Evolutionary conservation across 2,797 vertebrate genomes (phyloP), one percentile per base, ranked within the genome.

Genomic region (Chelonia mydas): DNA sequence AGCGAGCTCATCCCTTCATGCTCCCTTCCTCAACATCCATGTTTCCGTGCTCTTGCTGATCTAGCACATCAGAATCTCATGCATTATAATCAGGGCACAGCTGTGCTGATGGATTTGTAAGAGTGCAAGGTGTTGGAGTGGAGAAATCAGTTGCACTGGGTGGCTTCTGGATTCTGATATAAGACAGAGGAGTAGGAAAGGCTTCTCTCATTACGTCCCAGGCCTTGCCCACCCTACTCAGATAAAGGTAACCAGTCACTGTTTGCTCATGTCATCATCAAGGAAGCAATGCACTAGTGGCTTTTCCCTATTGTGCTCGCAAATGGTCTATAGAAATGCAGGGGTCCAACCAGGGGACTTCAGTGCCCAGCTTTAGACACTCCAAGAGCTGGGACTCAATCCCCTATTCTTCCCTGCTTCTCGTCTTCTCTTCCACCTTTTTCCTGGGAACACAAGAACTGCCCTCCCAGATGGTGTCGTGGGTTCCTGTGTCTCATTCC

Each of bases 71-170:
- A 83, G 61, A 81, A 87, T 68, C 55, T 65, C 12, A 50, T 37
- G 55, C 74, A 37, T 5, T 94, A 83, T 37, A 50, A 49, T 9
- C 3, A 1, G 68, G 57, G 37, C 51, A 55, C 65, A 86, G 87
- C 83, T 80, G 25, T 12, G 19, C 45, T 0, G 0, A 37, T 0
- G 0, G 16, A 11, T 51, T 37, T 61, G 27, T 23, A 54, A 51
- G n/a, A 76, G 92, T 79, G 84, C 0, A 0, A 8, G 54, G 11
- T 3, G 85, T 83, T 53, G 37, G 45, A 86, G 51, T 31, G 55
- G 28, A 31, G 74, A 88, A 88, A 49, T 7, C n/a, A 50, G 33
- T 16, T 31, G 27, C 81, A 31, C 10, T 49, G 53, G 51, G 28
- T 81, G 87, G 50, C 25, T 7, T 8, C 28, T 3, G 1, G 28